Base-by-base conservation (phyloP, 2,797 vertebrate species). In the Botia almorhae region DNA sequence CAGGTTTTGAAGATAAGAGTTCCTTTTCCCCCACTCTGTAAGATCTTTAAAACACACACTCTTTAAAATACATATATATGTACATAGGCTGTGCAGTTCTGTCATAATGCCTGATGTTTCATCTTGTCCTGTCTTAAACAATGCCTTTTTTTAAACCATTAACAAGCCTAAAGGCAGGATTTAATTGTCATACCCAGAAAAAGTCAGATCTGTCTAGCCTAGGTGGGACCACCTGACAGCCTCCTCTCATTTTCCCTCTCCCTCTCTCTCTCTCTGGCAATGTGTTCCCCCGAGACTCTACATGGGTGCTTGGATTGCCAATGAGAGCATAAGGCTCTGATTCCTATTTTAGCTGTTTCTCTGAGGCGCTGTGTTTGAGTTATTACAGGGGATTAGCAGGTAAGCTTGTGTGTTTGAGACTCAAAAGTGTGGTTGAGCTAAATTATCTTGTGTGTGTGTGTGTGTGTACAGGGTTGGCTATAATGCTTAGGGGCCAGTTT, bases 251-350 rank as follows among this genome's bases (percentile, higher is more conserved):
- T 71, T 51, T 69, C 55, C 74, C 21, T 65, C 56, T 71, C 60
- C 76, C 33, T 29, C 53, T 16, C 60, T 64, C 11, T 0, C 60
- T 80, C 56, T 76, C 74, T 73, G 74, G 60, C 80, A 64, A 60
- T 29, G 43, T 69, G 26, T 48, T 63, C 78, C 69, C 69, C 16
- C 12, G 17, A 80, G 65, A 55, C 51, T 69, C 53, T 51, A 50
- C 50, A 77, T 78, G 69, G 55, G 56, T 63, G 80, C 86, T 70
- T 82, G 76, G 72, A 85, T 84, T 82, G 69, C 78, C 73, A 74
- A 75, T 70, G 63, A 71, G 69, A 69, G 71, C 50, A 76, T 80
- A 21, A 80, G 78, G 69, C 70, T 84, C 68, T 69, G 17, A 75
- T 73, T 64, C 75, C 76, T 74, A 73, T 65, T 80, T 65, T 48